Percentiles rank a stretch among this genome's conserved stretches.
Conservation (phyloP, 2,888 invertebrate genomes). For the Eristalis tenax region DNA sequence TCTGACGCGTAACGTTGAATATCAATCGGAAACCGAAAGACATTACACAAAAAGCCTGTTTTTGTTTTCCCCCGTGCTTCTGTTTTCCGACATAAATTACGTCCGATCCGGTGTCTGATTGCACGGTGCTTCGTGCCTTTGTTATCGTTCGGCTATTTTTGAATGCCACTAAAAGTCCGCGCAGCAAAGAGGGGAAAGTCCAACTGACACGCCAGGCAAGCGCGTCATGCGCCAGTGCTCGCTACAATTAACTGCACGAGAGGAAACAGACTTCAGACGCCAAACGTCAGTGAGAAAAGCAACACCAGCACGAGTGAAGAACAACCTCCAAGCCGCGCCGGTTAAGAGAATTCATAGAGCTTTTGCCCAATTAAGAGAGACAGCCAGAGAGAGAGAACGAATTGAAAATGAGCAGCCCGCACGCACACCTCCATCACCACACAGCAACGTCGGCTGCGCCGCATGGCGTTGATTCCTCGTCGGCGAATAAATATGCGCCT, state of each 20-base stretch:
- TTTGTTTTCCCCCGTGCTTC: slow-evolving; percentile 26
- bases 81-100: slow-evolving; percentile 61
- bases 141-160: slow-evolving; percentile 56
- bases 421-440: slow-evolving; percentile 56
- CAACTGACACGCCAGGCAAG: slow-evolving; percentile 29
- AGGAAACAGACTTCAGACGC: slow-evolving; percentile 1
- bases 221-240: slow-evolving; percentile 65
- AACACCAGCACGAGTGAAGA: no score
- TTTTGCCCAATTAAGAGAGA: background rate
- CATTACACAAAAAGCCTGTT: slow-evolving; percentile 23
- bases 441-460: slow-evolving; percentile 16
- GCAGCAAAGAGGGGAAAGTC: background rate
- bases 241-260: slow-evolving; percentile 47
- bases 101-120: slow-evolving; percentile 67
- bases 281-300: slow-evolving; percentile 16
- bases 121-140: slow-evolving; percentile 57
- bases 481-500: slow-evolving; percentile 79
- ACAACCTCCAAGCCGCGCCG: background rate
- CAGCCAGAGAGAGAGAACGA: slow-evolving; percentile 17
- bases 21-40: slow-evolving; percentile 45
- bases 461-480: slow-evolving; percentile 24
- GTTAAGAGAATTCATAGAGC: slow-evolving; percentile 44
- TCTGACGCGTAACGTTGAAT: slow-evolving; percentile 29
- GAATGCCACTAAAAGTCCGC: slow-evolving; percentile 28
- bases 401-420: slow-evolving; percentile 66